Conservation (phyloP, 2,113 vertebrate genomes). For the Tringa solitaria region DNA sequence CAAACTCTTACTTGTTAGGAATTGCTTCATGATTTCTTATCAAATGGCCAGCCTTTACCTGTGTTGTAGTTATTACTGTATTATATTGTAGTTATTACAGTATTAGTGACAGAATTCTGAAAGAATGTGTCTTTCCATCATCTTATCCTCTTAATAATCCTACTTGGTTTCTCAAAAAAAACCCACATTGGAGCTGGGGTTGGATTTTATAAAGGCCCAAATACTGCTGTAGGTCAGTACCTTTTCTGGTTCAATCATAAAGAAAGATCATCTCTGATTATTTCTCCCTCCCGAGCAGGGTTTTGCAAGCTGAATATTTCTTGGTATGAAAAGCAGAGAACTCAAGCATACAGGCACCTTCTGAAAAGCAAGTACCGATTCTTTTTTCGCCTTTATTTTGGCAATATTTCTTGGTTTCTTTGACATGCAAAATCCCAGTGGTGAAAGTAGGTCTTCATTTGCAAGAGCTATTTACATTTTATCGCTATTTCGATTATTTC, state of each 20-base stretch:
- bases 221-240: background rate
- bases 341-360: background rate
- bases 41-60: background rate
- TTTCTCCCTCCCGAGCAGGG: background rate
- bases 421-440: background rate
- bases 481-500: background rate
- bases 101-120: background rate
- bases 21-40: background rate
- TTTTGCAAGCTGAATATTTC: background rate
- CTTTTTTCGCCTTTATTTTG: background rate
- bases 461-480: background rate
- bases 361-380: background rate
- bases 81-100: background rate
- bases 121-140: background rate
- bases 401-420: background rate
- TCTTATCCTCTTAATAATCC: background rate
- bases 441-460: background rate
- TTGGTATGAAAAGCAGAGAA: background rate
- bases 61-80: background rate
- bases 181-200: background rate
- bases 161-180: background rate
- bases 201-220: background rate
- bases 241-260: background rate
- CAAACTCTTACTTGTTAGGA: background rate
- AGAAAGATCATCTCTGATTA: background rate